Evolutionary conservation across 2,113 vertebrate genomes (phyloP).

Genomic region (Colius striatus): DNA sequence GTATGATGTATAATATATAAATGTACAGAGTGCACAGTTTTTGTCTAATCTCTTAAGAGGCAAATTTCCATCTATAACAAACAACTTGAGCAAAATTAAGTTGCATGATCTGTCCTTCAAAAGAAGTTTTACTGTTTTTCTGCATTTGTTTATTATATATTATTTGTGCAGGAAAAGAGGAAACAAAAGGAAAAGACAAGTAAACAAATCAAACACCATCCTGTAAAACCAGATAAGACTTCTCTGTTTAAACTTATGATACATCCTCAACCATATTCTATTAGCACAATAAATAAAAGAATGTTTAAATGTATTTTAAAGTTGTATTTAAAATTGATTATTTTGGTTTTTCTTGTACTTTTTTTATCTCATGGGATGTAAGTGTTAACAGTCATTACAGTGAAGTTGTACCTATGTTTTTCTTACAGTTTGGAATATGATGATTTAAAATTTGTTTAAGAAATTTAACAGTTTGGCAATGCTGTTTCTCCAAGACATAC

Average conservation of each 20-base stretch:
- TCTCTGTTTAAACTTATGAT: not conserved
- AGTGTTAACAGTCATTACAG: not conserved
- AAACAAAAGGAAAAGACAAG: rapidly evolving
- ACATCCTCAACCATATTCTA: not conserved
- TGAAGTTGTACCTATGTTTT: not conserved
- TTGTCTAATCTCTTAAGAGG: not conserved
- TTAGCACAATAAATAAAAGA: not conserved
- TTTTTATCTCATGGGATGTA: not conserved
- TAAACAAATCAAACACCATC: not conserved
- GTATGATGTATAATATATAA: not conserved
- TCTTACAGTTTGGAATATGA: not conserved
- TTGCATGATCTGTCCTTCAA: not conserved
- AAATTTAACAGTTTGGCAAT: not conserved
- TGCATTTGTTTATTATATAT: not conserved
- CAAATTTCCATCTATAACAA: not conserved
- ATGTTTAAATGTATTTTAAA: not conserved
- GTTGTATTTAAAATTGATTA: not conserved
- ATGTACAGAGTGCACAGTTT: not conserved
- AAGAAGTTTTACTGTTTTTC: not conserved
- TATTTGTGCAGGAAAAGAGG: not conserved
- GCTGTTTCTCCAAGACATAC: no score
- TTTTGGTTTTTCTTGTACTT: not conserved
- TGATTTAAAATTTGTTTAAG: not conserved
- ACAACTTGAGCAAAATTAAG: not conserved
- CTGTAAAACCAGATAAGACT: not conserved